These are phyloP conservation scores for Drosophila yooni DNA, from an alignment of 2,888 invertebrate genomes.

Conservation along the genomic window DNA sequence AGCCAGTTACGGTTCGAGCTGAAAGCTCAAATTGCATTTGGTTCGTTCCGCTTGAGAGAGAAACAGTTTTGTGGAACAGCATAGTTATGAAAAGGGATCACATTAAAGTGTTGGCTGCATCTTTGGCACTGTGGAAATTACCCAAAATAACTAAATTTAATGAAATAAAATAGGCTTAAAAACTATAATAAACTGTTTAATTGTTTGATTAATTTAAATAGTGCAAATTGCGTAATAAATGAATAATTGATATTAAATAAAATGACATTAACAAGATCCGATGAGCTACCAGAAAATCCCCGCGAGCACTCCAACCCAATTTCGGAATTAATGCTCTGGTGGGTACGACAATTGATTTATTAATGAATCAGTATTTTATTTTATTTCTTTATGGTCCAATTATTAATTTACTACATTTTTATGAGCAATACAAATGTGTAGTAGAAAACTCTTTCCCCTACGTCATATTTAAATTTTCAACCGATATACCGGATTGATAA, in stretches of 20 bases:
- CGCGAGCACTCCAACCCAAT: conserved; percentile 87
- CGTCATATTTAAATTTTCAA: background rate
- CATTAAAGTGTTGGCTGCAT: background rate
- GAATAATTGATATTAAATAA: conserved; percentile 2
- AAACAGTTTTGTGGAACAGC: background rate
- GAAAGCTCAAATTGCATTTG: background rate
- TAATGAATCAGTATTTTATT: background rate
- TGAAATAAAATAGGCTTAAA: background rate
- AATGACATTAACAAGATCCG: conserved; percentile 83
- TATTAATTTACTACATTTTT: background rate
- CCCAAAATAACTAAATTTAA: background rate
- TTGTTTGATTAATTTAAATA: background rate
- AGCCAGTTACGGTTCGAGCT: conserved; percentile 14
- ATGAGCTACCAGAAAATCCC: conserved; percentile 85
- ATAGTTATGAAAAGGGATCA: background rate
- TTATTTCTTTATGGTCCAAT: background rate
- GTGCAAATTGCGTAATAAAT: background rate
- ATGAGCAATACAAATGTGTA: background rate
- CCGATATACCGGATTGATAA: conserved; percentile 1
- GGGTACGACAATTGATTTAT: conserved; percentile 41
- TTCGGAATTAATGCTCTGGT: conserved; percentile 88
- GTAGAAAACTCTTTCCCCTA: background rate
- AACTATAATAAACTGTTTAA: background rate
- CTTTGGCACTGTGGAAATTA: background rate
- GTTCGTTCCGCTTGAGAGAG: background rate